phyloP scores from a whole-genome alignment of 2,888 invertebrate species.

The Oligia fasciuncula region DNA sequence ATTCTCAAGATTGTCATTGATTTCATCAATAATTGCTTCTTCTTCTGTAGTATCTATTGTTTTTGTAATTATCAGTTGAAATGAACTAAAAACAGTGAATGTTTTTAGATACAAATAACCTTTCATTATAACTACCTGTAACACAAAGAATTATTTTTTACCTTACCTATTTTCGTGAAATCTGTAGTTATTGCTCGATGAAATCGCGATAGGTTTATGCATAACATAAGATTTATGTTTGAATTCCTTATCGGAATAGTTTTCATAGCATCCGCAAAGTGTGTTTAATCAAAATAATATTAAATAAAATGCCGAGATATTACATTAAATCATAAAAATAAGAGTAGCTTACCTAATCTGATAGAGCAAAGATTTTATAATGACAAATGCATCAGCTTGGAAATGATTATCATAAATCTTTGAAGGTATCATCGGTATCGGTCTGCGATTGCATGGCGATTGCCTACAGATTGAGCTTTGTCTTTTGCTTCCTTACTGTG shows the following conservation, averaged over 20 bases:
- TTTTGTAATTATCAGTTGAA: slow-evolving; percentile 64
- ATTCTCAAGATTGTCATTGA: slow-evolving; percentile 56
- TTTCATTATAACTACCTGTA: slow-evolving; percentile 60
- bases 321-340: neutral
- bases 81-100: slow-evolving; percentile 69
- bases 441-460: slow-evolving; percentile 32
- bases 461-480: slow-evolving; percentile 41
- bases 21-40: slow-evolving; percentile 60
- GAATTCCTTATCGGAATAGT: slow-evolving; percentile 31
- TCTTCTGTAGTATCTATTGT: slow-evolving; percentile 41
- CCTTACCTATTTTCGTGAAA: slow-evolving; percentile 50
- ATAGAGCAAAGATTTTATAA: neutral
- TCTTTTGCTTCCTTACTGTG: slow-evolving; percentile 62
- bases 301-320: neutral
- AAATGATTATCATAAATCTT: slow-evolving; percentile 1
- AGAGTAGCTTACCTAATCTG: neutral
- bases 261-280: slow-evolving; percentile 13
- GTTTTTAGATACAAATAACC: slow-evolving; percentile 60
- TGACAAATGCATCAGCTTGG: neutral
- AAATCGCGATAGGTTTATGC: slow-evolving; percentile 2
- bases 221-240: slow-evolving; percentile 36
- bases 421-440: slow-evolving; percentile 10
- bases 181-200: slow-evolving; percentile 18
- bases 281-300: neutral
- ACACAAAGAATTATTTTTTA: slow-evolving; percentile 59